Percentiles rank a stretch among this genome's conserved stretches.
Conservation (phyloP, 1,140 invertebrate species). For the Solenopsis fugax region DNA sequence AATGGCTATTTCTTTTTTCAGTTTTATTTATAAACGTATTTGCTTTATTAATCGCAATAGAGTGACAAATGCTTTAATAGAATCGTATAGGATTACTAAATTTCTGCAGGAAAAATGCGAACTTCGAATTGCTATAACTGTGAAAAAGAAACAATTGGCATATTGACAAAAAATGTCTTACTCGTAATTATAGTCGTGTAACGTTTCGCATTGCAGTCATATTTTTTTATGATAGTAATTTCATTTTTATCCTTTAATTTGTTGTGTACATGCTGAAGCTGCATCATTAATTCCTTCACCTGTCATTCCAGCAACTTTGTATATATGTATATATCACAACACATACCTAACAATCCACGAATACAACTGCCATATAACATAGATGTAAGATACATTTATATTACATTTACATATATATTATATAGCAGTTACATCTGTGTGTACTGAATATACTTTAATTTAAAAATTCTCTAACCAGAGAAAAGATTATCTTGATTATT, state of each 20-base stretch:
- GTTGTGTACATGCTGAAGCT: neutral
- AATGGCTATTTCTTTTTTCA: neutral
- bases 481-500: neutral
- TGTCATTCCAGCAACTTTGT: neutral
- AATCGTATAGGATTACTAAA: too few relatives aligned
- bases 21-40: neutral
- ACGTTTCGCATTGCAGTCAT: neutral
- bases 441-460: neutral
- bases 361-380: too few relatives aligned
- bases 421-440: too few relatives aligned
- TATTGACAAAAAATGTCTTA: neutral
- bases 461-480: neutral
- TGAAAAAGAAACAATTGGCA: neutral
- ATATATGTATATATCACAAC: neutral
- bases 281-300: neutral
- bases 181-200: neutral
- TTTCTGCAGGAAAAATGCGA: too few relatives aligned
- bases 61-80: neutral
- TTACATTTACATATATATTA: neutral
- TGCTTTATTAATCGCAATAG: neutral
- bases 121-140: too few relatives aligned
- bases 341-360: too few relatives aligned
- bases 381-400: too few relatives aligned
- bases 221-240: constrained; percentile 8
- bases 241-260: neutral